Conservation (phyloP, 2,888 invertebrate species). For the Parnassius mnemosyne region DNA sequence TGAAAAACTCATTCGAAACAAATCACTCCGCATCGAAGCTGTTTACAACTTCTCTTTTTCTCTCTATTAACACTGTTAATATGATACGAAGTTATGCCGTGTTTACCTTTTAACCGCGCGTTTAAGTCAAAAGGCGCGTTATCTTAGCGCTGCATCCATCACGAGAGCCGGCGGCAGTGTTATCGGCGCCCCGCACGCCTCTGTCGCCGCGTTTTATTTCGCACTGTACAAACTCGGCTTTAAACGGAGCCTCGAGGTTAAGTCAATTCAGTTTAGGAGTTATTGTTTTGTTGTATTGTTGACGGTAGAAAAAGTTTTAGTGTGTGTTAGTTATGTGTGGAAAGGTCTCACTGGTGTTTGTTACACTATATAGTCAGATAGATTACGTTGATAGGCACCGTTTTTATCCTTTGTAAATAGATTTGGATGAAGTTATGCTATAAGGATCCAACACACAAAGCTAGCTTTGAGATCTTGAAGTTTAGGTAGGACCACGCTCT, state of each 20-base stretch:
- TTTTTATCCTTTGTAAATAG: neutral
- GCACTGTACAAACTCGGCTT: conserved; percentile 33
- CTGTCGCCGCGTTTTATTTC: conserved; percentile 50
- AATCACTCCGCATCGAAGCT: neutral
- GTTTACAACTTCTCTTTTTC: neutral
- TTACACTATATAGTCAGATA: no score
- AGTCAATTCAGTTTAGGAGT: conserved; percentile 26
- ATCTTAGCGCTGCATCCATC: conserved; percentile 34
- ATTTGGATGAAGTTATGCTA: no score
- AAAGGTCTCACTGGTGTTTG: no score
- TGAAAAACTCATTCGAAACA: neutral
- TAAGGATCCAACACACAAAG: no score
- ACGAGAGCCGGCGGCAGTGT: conserved; percentile 30
- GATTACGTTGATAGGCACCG: neutral
- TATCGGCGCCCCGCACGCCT: conserved; percentile 50
- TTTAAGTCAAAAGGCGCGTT: conserved; percentile 28
- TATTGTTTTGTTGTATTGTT: conserved; percentile 12
- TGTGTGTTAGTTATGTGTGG: neutral
- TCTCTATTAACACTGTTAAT: conserved; percentile 18
- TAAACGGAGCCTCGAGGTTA: conserved; percentile 24
- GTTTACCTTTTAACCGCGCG: conserved; percentile 28
- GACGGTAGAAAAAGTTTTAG: neutral
- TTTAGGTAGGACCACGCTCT: no score
- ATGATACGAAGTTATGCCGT: conserved; percentile 5
- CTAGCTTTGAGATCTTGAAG: no score